A percentile compares a stretch with the other conserved stretches of the same genome.
Evolutionary conservation across 2,888 invertebrate genomes (phyloP).

Genomic region (Tipula helvola): DNA sequence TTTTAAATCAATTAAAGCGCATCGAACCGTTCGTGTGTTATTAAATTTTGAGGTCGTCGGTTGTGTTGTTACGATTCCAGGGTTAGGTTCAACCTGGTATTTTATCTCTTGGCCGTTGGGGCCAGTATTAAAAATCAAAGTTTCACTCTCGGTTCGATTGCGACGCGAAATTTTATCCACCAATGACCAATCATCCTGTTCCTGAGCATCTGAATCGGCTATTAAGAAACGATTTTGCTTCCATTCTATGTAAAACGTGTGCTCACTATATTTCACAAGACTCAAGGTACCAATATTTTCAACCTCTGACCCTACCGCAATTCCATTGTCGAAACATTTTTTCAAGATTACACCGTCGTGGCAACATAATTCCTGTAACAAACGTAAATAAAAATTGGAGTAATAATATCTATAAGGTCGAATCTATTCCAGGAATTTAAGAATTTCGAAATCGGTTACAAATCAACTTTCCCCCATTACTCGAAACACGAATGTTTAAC

Average conservation of each 20-base stretch:
- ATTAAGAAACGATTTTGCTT: slow-evolving; percentile 61
- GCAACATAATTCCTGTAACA: slow-evolving; percentile 41
- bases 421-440: neutral
- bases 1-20: slow-evolving; percentile 49
- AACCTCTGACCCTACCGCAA: neutral
- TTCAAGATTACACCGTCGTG: slow-evolving; percentile 67
- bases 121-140: slow-evolving; percentile 32
- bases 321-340: slow-evolving; percentile 33
- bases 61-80: neutral
- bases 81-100: neutral
- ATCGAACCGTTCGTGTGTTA: slow-evolving; percentile 40
- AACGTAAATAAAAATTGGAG: neutral
- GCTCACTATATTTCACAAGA: slow-evolving; percentile 47
- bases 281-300: slow-evolving; percentile 47
- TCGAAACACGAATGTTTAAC: neutral
- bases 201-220: slow-evolving; percentile 59
- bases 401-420: neutral
- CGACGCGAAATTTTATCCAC: slow-evolving; percentile 50
- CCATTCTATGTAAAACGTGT: slow-evolving; percentile 61
- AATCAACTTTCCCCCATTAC: neutral
- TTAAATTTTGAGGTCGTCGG: slow-evolving; percentile 28
- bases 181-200: slow-evolving; percentile 70
- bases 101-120: slow-evolving; percentile 29
- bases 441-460: neutral
- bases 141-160: slow-evolving; percentile 32